Percentiles rank a stretch among this genome's conserved stretches.
phyloP scores from a whole-genome alignment of 1,140 invertebrate species.

The Drosophila neocordata region DNA sequence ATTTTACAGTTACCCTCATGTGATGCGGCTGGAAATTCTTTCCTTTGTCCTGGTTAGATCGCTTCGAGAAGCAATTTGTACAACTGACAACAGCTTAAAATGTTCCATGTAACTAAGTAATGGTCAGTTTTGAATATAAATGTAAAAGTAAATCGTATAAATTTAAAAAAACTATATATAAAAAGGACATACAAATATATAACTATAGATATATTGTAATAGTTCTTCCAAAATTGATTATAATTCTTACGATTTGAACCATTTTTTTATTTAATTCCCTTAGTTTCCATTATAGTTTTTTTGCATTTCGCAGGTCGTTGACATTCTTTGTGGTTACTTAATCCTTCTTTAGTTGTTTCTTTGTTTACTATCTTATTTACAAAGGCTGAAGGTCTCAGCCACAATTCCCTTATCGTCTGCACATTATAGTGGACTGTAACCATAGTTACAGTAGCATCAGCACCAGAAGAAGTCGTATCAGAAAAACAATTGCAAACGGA shows the following conservation, averaged over 20 bases:
- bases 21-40: conserved; percentile 20
- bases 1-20: conserved; percentile 3
- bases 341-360: conserved; percentile 39
- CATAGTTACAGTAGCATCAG: neutral
- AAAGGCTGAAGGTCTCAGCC: conserved; percentile 14
- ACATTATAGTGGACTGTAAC: conserved; percentile 47
- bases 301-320: conserved; percentile 42
- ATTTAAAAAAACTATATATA: neutral
- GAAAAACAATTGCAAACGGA: conserved; percentile 46
- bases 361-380: conserved; percentile 51
- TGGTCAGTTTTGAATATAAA: neutral
- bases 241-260: no score
- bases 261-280: conserved; percentile 39
- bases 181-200: neutral
- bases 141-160: neutral
- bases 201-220: neutral
- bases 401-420: conserved; percentile 12
- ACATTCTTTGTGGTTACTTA: conserved; percentile 27
- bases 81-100: conserved; percentile 33
- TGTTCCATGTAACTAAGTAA: neutral
- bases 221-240: no score
- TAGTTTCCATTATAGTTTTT: conserved; percentile 35
- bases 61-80: conserved; percentile 36
- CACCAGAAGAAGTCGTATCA: neutral
- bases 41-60: conserved; percentile 37